Base-by-base conservation (phyloP, 2,797 vertebrate species). In the Artibeus jamaicensis region DNA sequence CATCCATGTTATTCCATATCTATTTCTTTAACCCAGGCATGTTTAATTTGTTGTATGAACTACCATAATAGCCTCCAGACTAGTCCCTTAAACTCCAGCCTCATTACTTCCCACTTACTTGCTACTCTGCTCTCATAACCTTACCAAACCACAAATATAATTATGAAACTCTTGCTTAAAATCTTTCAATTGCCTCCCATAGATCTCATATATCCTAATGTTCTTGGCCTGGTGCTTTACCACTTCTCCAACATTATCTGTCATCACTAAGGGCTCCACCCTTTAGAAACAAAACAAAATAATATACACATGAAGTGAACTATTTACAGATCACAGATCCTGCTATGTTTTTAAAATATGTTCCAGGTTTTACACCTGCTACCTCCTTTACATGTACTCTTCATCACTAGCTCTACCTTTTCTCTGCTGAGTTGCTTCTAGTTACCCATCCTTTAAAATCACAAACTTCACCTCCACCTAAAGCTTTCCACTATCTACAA, bases 131-230 rank as follows among this genome's bases (percentile, higher is more conserved):
- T 91, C 12, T 70, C 68, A 26, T 81, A 76, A 77, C 67, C 29
- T 82, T 96, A 87, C 65, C 9, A 95, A 91, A 95, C 59, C 32
- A 88, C 53, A 93, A 81, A 89, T 42, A 83, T 53, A 7, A 76
- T 86, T 34, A 42, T 59, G 37, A 94, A 76, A 88, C 15, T 89
- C 34, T 87, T 73, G 53, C 74, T 94, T 91, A 70, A 91, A 95
- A 83, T 91, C 68, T 26, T 88, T 70, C 62, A 73, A 0, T 86
- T 32, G 2, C 8, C 70, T 32, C 19, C 55, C 8, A 57, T 42
- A 46, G 6, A 87, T 59, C 71, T 76, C 34, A 79, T 71, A 83
- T 46, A 44, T 44, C 46, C 9, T 15, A 50, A 46, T 87, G 5
- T 89, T 82, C 26, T 90, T 78, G n/a, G 57, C 24, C 26, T 48